These are phyloP conservation scores for Diceros bicornis DNA, from an alignment of 2,797 vertebrate genomes.

Conservation along the genomic window DNA sequence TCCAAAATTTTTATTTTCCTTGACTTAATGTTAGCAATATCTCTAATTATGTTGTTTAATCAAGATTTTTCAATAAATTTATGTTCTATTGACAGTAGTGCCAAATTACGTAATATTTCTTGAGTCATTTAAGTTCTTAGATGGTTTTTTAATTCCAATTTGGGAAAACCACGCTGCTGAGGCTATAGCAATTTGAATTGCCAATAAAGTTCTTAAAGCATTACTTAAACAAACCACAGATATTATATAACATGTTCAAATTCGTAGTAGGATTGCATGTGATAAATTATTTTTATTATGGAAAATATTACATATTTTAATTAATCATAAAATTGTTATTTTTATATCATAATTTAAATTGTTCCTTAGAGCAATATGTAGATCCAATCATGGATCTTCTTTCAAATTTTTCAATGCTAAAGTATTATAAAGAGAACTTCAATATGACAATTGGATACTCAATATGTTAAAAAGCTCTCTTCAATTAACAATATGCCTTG, in stretches of 20 bases:
- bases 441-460: neutral
- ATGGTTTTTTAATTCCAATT: constrained; percentile 31
- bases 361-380: neutral
- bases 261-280: neutral
- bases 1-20: constrained; percentile 28
- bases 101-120: constrained; percentile 22
- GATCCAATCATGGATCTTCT: neutral
- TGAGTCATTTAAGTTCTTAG: constrained; percentile 7
- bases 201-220: constrained; percentile 14
- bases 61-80: constrained; percentile 30
- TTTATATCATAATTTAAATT: neutral
- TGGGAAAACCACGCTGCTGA: neutral
- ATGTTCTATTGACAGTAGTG: neutral
- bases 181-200: neutral
- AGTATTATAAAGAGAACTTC: neutral
- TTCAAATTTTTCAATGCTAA: neutral
- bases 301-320: constrained; percentile 35
- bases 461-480: constrained; percentile 25
- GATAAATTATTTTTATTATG: neutral
- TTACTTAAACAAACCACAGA: constrained; percentile 8
- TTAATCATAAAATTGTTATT: constrained; percentile 12
- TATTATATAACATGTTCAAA: neutral
- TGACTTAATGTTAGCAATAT: neutral
- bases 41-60: constrained; percentile 29
- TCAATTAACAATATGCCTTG: neutral